Evolutionary conservation across 2,888 invertebrate genomes (phyloP), one percentile per base, ranked within the genome.

Genomic region (Pherbina coryleti): DNA sequence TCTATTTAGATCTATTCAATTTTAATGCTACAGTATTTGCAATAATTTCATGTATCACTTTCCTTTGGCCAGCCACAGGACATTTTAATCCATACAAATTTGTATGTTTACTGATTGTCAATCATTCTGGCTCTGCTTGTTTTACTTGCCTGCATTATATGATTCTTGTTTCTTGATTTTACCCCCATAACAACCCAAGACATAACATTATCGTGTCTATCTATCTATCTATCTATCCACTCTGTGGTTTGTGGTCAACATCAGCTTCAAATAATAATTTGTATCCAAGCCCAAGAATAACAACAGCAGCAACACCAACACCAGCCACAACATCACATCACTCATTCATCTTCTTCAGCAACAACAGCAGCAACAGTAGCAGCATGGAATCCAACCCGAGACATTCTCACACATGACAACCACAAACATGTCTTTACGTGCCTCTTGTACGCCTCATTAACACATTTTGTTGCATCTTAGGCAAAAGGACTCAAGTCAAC

Each of bases 311-410:
- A 55, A 37, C 57, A 72, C 22, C 11, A 57, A 37, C 37, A 57
- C 44, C 72, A 60, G 14, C 60, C 19, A 72, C 22, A n/a, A 34
- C 60, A 14, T 19, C 60, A 34, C 60, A 14, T 19, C 60, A 60
- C 22, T 25, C 25, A 62, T 62, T 73, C 62, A 62, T 73, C 73
- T 44, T 44, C 73, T 60, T 73, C 73, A 19, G 31, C n/a, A 4
- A 5, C 31, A 34, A 2, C 34, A 9, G 57, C 14, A 37, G 44
- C 19, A 31, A 28, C 73, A 19, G 31, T n/a, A 2, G 8, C 34
- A 34, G 0, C 19, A 3, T 7, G 8, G 57, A 4, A 37, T n/a
- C 19, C 31, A 44, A 17, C 14, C 11, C n/a, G 25, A 37, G 44
- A 19, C 37, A 37, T 34, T 37, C 44, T 37, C 67, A 19, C 55